A percentile compares a stretch with the other conserved stretches of the same genome.
phyloP scores from a whole-genome alignment of 1,140 invertebrate genomes.

The Drosophila ohnishii region DNA sequence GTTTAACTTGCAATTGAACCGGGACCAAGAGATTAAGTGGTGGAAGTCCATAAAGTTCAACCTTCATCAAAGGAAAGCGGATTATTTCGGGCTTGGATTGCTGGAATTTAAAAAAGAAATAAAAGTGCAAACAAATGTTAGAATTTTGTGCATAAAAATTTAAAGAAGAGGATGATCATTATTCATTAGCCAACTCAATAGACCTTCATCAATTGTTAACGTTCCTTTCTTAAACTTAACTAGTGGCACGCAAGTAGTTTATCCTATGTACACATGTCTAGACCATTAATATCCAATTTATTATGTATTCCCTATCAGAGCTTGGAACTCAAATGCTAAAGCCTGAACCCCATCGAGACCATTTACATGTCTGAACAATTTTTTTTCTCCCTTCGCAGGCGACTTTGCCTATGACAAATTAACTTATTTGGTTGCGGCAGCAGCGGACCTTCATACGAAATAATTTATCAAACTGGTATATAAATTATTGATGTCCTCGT shows the following conservation, averaged over 20 bases:
- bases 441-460: slow-evolving; percentile 56
- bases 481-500: slow-evolving; percentile 59
- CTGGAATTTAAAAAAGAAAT: not conserved
- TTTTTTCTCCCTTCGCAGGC: not conserved
- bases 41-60: not conserved
- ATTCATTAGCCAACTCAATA: not conserved
- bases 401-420: slow-evolving; percentile 52
- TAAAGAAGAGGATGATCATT: not conserved
- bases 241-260: slow-evolving; percentile 6
- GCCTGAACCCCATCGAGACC: slow-evolving; percentile 42
- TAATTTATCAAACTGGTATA: slow-evolving; percentile 69
- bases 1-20: slow-evolving; percentile 69
- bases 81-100: not conserved
- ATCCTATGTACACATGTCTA: slow-evolving; percentile 33
- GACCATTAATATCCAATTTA: slow-evolving; percentile 49
- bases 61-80: not conserved
- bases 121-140: not conserved
- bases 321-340: slow-evolving; percentile 13
- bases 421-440: slow-evolving; percentile 56
- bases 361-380: slow-evolving; percentile 52
- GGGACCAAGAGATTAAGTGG: slow-evolving; percentile 26
- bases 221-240: not conserved
- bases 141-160: not conserved
- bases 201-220: not conserved
- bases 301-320: slow-evolving; percentile 44